Evolutionary conservation across 2,113 vertebrate genomes (phyloP).

Genomic region (Chamaea fasciata): DNA sequence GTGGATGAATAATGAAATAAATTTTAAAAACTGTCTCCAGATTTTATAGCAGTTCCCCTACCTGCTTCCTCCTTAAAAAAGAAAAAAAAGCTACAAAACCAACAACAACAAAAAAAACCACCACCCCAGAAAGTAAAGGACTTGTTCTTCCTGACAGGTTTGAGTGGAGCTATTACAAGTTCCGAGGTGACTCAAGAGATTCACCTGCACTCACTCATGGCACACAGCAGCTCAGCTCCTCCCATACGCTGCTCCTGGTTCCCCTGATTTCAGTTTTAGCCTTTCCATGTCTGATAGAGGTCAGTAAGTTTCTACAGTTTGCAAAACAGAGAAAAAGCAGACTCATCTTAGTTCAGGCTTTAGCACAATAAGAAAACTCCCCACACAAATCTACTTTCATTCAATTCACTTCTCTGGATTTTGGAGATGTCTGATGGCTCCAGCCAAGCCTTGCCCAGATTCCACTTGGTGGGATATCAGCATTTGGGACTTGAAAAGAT

Average conservation of each 20-base stretch:
- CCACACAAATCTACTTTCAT: neutral
- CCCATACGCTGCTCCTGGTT: neutral
- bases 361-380: neutral
- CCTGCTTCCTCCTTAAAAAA: neutral
- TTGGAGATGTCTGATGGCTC: neutral
- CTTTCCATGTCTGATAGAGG: neutral
- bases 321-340: neutral
- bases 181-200: neutral
- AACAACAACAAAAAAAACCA: too few relatives aligned
- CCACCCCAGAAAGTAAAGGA: neutral
- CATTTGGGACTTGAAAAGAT: neutral
- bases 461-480: neutral
- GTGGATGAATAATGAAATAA: neutral
- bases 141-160: neutral
- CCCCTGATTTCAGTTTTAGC: neutral
- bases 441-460: neutral
- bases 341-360: neutral
- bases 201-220: rapidly evolving
- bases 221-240: neutral
- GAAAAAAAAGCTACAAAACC: too few relatives aligned
- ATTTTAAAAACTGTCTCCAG: neutral
- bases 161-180: neutral
- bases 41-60: neutral
- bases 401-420: neutral
- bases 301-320: neutral